phyloP scores from a whole-genome alignment of 2,797 vertebrate genomes.

The Pseudochaenichthys georgianus region DNA sequence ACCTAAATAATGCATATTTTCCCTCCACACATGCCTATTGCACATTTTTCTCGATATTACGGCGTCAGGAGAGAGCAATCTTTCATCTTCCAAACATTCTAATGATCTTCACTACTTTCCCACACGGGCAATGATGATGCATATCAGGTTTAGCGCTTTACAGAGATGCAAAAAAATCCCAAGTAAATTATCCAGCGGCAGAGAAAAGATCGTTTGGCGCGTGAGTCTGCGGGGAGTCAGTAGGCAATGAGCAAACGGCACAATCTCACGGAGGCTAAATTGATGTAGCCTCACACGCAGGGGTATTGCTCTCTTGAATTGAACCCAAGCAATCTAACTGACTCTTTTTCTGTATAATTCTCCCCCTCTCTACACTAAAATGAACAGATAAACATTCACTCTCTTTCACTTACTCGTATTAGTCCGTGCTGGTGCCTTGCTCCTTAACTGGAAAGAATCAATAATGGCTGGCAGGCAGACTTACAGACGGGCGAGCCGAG shows the following conservation, averaged over 20 bases:
- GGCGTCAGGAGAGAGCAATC: constrained; percentile 48
- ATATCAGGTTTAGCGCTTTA: constrained; percentile 59
- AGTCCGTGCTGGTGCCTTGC: constrained; percentile 24
- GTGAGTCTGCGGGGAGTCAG: constrained; percentile 56
- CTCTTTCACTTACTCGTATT: constrained; percentile 29
- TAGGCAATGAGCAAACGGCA: constrained; percentile 54
- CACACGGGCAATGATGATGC: constrained; percentile 53
- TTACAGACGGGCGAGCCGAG: constrained; percentile 32
- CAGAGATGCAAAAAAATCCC: constrained; percentile 49
- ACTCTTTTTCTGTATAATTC: constrained; percentile 21
- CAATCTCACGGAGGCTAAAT: constrained; percentile 47
- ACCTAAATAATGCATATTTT: constrained; percentile 53
- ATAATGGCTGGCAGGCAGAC: constrained; percentile 49
- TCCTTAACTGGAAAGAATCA: constrained; percentile 48
- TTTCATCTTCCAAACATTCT: constrained; percentile 61
- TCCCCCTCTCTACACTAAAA: constrained; percentile 11
- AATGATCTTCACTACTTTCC: constrained; percentile 58
- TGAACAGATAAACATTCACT: constrained; percentile 35
- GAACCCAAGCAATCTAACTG: constrained; percentile 36
- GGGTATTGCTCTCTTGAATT: constrained; percentile 58
- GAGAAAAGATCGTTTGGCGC: constrained; percentile 59
- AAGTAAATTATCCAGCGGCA: constrained; percentile 53
- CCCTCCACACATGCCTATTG: constrained; percentile 32
- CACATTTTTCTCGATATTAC: constrained; percentile 19
- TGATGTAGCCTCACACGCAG: constrained; percentile 42